phyloP scores from a whole-genome alignment of 2,113 vertebrate genomes.

The Herpailurus yagouaroundi region DNA sequence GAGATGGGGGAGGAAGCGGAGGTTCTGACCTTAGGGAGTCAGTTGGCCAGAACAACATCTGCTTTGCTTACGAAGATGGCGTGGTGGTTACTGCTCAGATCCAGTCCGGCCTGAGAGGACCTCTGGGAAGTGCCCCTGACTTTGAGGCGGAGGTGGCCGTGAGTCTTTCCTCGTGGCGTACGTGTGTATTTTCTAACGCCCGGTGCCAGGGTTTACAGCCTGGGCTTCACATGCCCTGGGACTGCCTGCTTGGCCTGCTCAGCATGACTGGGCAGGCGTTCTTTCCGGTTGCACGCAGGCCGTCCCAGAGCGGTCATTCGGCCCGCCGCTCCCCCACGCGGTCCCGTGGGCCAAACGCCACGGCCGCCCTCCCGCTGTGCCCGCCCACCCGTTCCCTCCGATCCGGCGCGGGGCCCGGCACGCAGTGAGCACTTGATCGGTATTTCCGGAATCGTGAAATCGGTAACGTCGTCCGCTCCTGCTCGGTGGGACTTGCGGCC shows the following conservation, averaged over 20 bases:
- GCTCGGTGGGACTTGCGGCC: not conserved
- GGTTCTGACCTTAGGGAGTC: not conserved
- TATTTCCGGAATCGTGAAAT: not conserved
- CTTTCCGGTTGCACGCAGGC: not conserved
- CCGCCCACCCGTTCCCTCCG: not conserved
- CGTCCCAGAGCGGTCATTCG: not conserved
- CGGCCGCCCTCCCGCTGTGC: not conserved
- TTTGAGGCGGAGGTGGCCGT: not conserved
- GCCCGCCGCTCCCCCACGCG: not conserved
- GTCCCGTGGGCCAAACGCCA: not conserved
- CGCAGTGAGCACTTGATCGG: not conserved
- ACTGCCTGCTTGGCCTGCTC: not conserved
- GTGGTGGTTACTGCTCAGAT: not conserved
- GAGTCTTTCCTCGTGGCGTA: not conserved
- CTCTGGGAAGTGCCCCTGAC: not conserved
- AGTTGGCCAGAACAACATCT: not conserved
- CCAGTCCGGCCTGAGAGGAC: not conserved
- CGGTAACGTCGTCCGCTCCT: not conserved
- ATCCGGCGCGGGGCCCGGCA: not conserved
- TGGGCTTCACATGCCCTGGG: not conserved
- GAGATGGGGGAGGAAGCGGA: not conserved
- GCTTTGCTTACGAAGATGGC: not conserved
- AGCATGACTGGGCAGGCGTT: not conserved
- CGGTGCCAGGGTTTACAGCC: not conserved
- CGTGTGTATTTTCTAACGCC: not conserved